These are phyloP conservation scores for Chesias legatella DNA, from an alignment of 2,888 invertebrate genomes.

Conservation along the genomic window DNA sequence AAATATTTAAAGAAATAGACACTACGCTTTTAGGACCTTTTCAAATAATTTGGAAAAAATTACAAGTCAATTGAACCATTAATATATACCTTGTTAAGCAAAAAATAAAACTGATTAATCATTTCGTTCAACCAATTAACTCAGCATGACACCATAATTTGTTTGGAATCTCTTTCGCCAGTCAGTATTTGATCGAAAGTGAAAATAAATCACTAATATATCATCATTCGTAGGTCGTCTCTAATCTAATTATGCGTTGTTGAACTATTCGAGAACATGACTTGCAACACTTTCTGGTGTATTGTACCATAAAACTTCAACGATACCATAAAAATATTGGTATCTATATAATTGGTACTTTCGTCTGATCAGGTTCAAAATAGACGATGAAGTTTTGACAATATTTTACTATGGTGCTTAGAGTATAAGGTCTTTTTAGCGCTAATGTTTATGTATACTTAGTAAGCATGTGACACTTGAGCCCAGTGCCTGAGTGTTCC, in stretches of 20 bases:
- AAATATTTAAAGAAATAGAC: constrained; percentile 23
- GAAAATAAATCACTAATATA: constrained; percentile 17
- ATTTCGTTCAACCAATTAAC: constrained; percentile 2
- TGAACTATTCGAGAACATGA: constrained; percentile 21
- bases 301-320: constrained; percentile 2
- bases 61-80: too few species aligned
- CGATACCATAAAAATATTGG: too few species aligned
- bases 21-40: constrained; percentile 12
- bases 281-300: constrained; percentile 26
- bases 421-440: too few species aligned
- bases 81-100: too few species aligned
- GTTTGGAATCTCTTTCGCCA: constrained; percentile 3
- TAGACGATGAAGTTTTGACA: too few species aligned
- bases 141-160: constrained; percentile 3
- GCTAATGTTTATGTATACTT: too few species aligned
- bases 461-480: too few species aligned
- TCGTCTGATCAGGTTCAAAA: too few species aligned
- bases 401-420: too few species aligned
- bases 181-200: constrained; percentile 16
- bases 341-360: too few species aligned
- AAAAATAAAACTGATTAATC: constrained; percentile 2
- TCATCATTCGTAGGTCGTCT: constrained; percentile 17
- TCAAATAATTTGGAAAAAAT: too few species aligned
- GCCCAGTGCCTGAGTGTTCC: constrained; percentile 40
- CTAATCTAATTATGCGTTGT: constrained; percentile 17